Conservation (phyloP, 2,797 vertebrate species). For the Buceros bicornis region DNA sequence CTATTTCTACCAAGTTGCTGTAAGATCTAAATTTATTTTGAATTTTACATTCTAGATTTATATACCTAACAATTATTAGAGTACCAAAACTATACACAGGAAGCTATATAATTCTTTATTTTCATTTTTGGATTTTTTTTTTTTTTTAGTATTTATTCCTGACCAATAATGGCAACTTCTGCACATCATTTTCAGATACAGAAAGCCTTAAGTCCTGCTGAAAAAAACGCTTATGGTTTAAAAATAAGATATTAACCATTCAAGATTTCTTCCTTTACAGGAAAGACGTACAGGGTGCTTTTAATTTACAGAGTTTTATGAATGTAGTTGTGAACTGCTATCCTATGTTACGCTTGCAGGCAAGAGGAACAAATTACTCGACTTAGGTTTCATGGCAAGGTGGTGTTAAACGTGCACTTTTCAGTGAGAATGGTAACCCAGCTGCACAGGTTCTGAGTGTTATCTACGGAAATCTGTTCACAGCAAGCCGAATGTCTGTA, state of each 20-base stretch:
- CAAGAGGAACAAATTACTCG: background rate
- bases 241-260: background rate
- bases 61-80: background rate
- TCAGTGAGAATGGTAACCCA: background rate
- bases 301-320: background rate
- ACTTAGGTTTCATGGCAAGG: background rate
- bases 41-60: background rate
- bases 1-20: background rate
- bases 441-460: background rate
- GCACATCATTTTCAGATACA: background rate
- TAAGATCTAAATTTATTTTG: background rate
- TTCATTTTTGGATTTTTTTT: background rate
- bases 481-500: background rate
- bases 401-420: background rate
- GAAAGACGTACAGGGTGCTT: background rate
- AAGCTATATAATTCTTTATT: background rate
- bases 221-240: background rate
- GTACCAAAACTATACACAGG: background rate
- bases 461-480: background rate
- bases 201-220: background rate
- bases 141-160: background rate
- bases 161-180: background rate
- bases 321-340: background rate
- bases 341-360: background rate
- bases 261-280: background rate